These are phyloP conservation scores for Mythimna albipuncta DNA, from an alignment of 2,888 invertebrate species.

Conservation along the genomic window DNA sequence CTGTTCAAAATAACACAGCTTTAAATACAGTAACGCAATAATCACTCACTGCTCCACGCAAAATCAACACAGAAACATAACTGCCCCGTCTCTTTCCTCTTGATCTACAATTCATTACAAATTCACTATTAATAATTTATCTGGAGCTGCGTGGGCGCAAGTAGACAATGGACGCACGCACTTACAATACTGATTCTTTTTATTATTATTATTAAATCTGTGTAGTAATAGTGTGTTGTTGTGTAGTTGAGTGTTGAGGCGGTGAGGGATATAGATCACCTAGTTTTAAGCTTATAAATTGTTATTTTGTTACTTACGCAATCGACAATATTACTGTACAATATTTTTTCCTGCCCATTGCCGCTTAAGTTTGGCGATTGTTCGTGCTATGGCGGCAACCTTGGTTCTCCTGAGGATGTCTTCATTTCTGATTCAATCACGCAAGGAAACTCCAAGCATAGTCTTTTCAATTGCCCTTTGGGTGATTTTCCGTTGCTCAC, in stretches of 20 bases:
- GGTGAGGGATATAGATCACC: slow-evolving; percentile 12
- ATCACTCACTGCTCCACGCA: slow-evolving; percentile 16
- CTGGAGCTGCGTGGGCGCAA: slow-evolving; percentile 85
- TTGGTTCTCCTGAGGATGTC: too few relatives aligned
- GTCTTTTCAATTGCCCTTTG: too few relatives aligned
- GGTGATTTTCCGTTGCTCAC: too few relatives aligned
- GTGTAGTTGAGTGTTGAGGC: slow-evolving; percentile 12
- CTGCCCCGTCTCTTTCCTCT: slow-evolving; percentile 50
- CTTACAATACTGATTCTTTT: slow-evolving; percentile 82
- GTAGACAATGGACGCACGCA: slow-evolving; percentile 81
- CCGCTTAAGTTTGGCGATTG: too few relatives aligned
- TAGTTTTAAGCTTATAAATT: background rate
- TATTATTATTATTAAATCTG: slow-evolving; percentile 65
- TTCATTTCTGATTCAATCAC: too few relatives aligned
- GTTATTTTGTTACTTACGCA: background rate
- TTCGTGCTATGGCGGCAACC: too few relatives aligned
- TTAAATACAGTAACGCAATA: background rate
- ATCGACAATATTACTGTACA: too few relatives aligned
- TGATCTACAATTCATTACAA: slow-evolving; percentile 85
- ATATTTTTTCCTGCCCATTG: too few relatives aligned
- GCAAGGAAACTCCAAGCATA: too few relatives aligned
- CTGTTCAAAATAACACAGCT: background rate
- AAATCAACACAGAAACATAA: slow-evolving; percentile 8
- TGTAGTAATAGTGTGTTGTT: slow-evolving; percentile 47
- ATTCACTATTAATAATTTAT: slow-evolving; percentile 90